Conservation (phyloP, 2,113 vertebrate genomes). For the Anhinga rufa region DNA sequence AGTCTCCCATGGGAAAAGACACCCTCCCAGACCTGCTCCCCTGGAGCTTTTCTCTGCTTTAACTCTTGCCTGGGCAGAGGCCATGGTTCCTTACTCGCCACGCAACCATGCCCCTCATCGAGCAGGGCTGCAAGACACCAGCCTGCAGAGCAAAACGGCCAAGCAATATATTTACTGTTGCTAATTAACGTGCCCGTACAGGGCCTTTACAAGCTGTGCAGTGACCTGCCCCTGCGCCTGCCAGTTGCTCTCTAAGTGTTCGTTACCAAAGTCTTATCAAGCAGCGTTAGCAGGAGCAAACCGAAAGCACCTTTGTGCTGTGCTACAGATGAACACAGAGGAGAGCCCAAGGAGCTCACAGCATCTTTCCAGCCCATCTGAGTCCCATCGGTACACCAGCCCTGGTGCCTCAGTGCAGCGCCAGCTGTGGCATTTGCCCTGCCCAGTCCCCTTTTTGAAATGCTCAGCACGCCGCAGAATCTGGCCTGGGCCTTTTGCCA, state of each 20-base stretch:
- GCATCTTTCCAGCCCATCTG: not conserved
- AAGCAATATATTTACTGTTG: not conserved
- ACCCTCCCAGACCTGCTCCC: not conserved
- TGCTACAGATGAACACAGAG: not conserved
- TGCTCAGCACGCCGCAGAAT: not conserved
- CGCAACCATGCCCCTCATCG: fast-evolving
- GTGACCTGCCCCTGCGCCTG: not conserved
- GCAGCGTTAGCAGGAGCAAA: not conserved
- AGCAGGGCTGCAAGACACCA: no score
- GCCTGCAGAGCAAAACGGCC: not conserved
- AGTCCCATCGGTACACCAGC: not conserved
- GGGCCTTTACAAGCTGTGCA: not conserved
- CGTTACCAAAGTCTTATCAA: fast-evolving
- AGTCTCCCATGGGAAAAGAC: not conserved
- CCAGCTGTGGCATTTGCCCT: fast-evolving
- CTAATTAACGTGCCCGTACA: not conserved
- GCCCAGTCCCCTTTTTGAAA: not conserved
- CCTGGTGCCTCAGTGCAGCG: not conserved
- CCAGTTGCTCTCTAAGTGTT: not conserved
- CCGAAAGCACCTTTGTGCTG: not conserved
- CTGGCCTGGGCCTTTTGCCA: not conserved
- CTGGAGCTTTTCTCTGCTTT: not conserved
- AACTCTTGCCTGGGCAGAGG: not conserved
- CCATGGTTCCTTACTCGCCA: fast-evolving
- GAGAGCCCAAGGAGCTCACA: not conserved